Conservation (phyloP, 2,797 vertebrate genomes). For the Rhynchotus rufescens region DNA sequence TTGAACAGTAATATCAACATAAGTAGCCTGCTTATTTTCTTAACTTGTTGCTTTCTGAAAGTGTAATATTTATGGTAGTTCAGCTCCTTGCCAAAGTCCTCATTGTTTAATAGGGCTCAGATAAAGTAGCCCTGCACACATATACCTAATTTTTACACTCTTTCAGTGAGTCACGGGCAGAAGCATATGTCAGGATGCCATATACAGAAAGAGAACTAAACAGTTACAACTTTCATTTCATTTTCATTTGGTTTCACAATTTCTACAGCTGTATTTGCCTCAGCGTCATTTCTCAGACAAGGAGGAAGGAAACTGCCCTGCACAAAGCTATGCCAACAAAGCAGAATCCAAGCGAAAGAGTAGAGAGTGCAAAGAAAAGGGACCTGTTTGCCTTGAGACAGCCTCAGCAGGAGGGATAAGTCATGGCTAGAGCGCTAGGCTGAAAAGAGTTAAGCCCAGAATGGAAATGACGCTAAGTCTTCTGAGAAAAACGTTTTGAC, state of each 20-base stretch:
- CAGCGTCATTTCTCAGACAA: background rate
- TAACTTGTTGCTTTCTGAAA: background rate
- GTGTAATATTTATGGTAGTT: background rate
- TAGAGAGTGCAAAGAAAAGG: background rate
- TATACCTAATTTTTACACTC: background rate
- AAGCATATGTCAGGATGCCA: background rate
- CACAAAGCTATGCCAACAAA: background rate
- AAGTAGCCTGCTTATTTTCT: conserved; percentile 21
- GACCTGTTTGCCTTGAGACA: background rate
- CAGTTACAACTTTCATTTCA: background rate
- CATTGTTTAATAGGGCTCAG: background rate
- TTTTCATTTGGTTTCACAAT: background rate
- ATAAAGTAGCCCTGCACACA: background rate
- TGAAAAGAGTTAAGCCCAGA: background rate
- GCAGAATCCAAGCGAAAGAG: background rate
- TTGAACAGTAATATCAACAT: background rate
- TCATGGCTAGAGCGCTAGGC: background rate
- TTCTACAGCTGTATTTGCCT: background rate
- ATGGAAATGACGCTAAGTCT: conserved; percentile 31
- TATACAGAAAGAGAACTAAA: background rate
- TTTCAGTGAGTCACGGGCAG: background rate
- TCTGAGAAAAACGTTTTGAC: conserved; percentile 35
- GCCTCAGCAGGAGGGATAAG: background rate
- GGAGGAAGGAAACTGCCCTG: background rate
- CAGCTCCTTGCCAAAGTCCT: background rate